Base-by-base conservation (phyloP, 92 coral and sea anemone genomes). In the Epizoanthus rinbou region DNA sequence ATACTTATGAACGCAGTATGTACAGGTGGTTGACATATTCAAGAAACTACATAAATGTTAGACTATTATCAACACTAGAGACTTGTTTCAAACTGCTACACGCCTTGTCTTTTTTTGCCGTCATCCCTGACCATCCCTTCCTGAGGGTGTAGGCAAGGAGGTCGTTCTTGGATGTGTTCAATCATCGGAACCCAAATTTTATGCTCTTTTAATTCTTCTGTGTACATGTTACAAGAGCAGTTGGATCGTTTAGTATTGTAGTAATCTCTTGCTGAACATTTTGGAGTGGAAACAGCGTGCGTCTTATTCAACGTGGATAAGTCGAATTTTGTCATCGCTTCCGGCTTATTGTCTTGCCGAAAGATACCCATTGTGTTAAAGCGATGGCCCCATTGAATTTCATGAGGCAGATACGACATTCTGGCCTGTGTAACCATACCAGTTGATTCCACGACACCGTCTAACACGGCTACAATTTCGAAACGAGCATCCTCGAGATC, bases 381-480 rank as follows among this genome's bases (percentile, higher is more conserved):
- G 37, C 86, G 91, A 56, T 91, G 89, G 5, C 98, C 99, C 99
- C 99, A 96, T 3, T 69, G 85, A 15, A 96, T 89, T 75, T 96
- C 99, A 57, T 88, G 84, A 6, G 98, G 91, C 5, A 96, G 87
- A 57, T 89, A 96, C 0, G 99, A 96, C 25, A 97, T 87, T 75
- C 86, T 91, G 0, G 98, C 99, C 64, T 96, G 99, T 9, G 93
- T 91, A 47, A 94, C 92, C 99, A 96, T 90, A 22, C 99, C 92
- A 28, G 99, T 91, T 2, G 94, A 89, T 57, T 96, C 99, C 3
- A 96, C 94, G 6, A 87, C 90, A 13, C 99, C 99, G 50, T 96
- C 99, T 11, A 96, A 75, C 4, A 96, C 94, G 22, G 94, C 99
- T 8, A 96, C 91, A n/a, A 96, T 22, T 75, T 96, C 99, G 64